Percentiles rank a stretch among this genome's conserved stretches.
These are phyloP conservation scores for Anoura caudifer DNA, from an alignment of 2,113 vertebrate genomes.

Conservation along the genomic window DNA sequence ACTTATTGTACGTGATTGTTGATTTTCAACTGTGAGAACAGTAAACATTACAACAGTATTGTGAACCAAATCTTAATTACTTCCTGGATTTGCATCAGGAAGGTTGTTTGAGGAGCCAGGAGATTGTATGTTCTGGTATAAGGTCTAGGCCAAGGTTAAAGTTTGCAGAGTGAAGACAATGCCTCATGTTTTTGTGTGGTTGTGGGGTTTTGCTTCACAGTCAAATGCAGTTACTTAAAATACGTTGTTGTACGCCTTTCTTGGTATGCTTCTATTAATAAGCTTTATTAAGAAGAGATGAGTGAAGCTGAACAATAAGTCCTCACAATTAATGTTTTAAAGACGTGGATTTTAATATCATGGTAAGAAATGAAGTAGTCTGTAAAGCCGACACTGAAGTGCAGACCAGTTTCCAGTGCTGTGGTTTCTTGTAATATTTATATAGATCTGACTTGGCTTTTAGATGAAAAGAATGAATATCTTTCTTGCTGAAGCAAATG, in stretches of 20 bases:
- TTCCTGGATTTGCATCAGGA: not conserved
- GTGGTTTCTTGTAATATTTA: not conserved
- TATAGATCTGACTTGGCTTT: not conserved
- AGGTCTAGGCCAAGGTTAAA: not conserved
- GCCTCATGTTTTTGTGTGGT: not conserved
- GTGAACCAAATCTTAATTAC: constrained; percentile 36
- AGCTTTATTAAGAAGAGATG: not conserved
- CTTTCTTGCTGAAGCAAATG: not conserved
- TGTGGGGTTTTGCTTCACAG: not conserved
- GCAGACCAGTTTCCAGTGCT: not conserved
- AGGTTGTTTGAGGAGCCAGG: not conserved
- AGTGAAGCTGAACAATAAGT: not conserved
- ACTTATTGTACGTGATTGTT: not conserved
- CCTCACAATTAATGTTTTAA: not conserved
- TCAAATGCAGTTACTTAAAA: not conserved
- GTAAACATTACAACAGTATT: constrained; percentile 11
- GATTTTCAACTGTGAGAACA: not conserved
- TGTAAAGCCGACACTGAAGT: not conserved
- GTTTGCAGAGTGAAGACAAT: not conserved
- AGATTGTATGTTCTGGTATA: not conserved
- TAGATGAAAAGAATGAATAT: constrained; percentile 8
- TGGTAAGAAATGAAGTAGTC: not conserved
- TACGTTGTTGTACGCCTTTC: not conserved
- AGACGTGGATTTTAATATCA: not conserved
- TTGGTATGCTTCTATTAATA: not conserved